Evolutionary conservation across 2,113 vertebrate genomes (phyloP).

Genomic region (Peromyscus polionotus): DNA sequence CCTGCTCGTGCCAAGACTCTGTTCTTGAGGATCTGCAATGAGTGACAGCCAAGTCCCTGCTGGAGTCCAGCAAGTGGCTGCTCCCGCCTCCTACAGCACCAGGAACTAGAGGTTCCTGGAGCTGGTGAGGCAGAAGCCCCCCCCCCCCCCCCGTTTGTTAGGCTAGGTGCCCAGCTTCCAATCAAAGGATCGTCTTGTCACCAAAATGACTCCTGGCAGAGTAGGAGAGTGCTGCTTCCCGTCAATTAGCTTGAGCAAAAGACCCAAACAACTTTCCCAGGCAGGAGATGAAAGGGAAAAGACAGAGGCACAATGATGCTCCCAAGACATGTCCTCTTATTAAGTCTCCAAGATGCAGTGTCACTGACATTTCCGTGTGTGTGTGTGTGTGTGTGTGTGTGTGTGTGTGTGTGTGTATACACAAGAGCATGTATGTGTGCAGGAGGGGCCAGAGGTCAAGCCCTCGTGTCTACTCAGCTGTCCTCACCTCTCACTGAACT

Average conservation of each 20-base stretch:
- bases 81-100: not conserved
- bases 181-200: not conserved
- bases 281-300: not conserved
- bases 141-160: not conserved
- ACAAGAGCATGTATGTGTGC: not conserved
- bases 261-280: conserved; percentile 5
- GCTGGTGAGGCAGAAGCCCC: rapidly evolving
- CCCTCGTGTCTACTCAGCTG: not conserved
- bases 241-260: conserved; percentile 50
- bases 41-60: not conserved
- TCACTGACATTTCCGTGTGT: conserved; percentile 24
- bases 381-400: not conserved
- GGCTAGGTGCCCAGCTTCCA: not conserved
- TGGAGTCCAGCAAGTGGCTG: not conserved
- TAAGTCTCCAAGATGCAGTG: conserved; percentile 52
- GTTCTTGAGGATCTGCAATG: too few relatives aligned
- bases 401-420: not conserved
- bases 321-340: conserved; percentile 31
- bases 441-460: not conserved
- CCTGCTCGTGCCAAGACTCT: not conserved
- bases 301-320: conserved; percentile 22
- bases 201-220: conserved; percentile 52
- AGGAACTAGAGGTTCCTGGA: not conserved
- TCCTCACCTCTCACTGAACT: not conserved
- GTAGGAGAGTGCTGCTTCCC: conserved; percentile 18